Evolutionary conservation across 2,888 invertebrate genomes (phyloP), one percentile per base, ranked within the genome.

Genomic region (Brachypalpus laphriformis): DNA sequence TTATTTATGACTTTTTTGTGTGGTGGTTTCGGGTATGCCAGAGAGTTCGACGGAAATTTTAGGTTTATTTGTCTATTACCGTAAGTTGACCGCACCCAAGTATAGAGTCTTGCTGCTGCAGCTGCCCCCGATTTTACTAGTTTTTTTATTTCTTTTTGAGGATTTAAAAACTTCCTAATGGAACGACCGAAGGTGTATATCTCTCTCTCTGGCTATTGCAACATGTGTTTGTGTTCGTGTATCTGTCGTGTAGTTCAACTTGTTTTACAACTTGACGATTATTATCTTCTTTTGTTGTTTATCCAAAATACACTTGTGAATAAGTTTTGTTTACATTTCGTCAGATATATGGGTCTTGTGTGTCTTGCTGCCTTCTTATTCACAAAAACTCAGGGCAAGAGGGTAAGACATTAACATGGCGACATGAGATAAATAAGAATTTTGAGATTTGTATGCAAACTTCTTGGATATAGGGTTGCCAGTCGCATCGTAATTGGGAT

Each of bases 201-300:
- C 9, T 1, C 3, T 49, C 6, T 57, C n/a, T n/a, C 11, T 9
- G 14, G 16, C n/a, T 68, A 16, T 61, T 68, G 74, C 68, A 83
- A 74, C 77, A 83, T 78, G 63, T 74, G 68, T 59, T 61, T 31
- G 65, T 49, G 11, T 65, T 63, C 34, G 54, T 54, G 22, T 68
- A 66, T 56, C 68, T 72, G 47, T 61, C 45, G 14, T 76, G 63
- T 61, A 47, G 72, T 77, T 72, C 5, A 63, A 61, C 66, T 68
- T 82, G 82, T 78, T 70, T 74, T 74, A 78, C 82, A 74, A 78
- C 56, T 51, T 70, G 49, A 54, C 34, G 78, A 75, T 74, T 57
- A 75, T 74, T 75, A 83, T 78, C 83, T 75, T 51, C 83, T 75
- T 57, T 71, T 42, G 66, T 63, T 75, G 72, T 77, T 83, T 83